These are phyloP conservation scores for Leuctra nigra DNA, from an alignment of 2,888 invertebrate species.

Conservation along the genomic window DNA sequence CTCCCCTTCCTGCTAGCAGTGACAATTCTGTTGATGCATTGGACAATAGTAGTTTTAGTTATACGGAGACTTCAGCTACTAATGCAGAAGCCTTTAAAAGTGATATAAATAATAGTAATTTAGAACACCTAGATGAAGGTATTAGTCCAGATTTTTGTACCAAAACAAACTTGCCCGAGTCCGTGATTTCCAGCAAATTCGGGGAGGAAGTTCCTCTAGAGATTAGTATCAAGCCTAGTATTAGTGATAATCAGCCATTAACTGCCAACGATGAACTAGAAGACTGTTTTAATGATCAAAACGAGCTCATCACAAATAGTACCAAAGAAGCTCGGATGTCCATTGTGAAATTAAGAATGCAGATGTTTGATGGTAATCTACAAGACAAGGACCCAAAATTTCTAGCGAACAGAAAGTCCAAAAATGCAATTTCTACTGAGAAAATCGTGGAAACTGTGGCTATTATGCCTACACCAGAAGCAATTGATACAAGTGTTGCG, in stretches of 20 bases:
- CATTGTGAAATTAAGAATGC: constrained; percentile 41
- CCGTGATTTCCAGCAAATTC: background rate
- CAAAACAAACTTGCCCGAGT: constrained; percentile 9
- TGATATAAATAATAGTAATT: constrained; percentile 8
- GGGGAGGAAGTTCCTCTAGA: constrained; percentile 13
- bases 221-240: constrained; percentile 7
- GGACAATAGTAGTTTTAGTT: background rate
- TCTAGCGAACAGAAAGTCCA: too few species aligned
- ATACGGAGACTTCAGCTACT: background rate
- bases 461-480: too few species aligned
- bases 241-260: constrained; percentile 30
- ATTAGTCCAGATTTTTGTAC: constrained; percentile 16
- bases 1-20: too few species aligned
- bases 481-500: too few species aligned
- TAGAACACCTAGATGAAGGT: too few species aligned
- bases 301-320: constrained; percentile 30
- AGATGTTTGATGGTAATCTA: constrained; percentile 36
- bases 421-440: too few species aligned
- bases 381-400: background rate
- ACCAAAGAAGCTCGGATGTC: constrained; percentile 31
- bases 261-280: constrained; percentile 33
- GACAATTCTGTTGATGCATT: background rate
- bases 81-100: background rate
- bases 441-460: too few species aligned
- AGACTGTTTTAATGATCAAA: constrained; percentile 23